Percentiles rank a stretch among this genome's conserved stretches.
Evolutionary conservation across 2,888 invertebrate genomes (phyloP).

Genomic region (Caenorhabditis sp.): DNA sequence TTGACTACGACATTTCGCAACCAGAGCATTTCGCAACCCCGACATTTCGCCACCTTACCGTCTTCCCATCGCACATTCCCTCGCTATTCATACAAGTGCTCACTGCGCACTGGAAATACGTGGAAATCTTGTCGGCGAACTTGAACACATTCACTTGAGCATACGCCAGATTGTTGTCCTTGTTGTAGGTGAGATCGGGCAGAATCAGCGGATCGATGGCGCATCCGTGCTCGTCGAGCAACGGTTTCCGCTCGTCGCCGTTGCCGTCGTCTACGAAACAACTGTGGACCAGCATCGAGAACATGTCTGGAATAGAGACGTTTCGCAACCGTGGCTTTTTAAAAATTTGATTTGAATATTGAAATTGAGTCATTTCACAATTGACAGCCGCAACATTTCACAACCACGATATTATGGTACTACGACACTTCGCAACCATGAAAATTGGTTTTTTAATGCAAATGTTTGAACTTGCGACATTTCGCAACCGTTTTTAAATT

Average conservation of each 20-base stretch:
- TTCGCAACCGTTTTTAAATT: no score
- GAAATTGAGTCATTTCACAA: no score
- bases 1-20: no score
- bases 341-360: no score
- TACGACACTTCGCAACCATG: no score
- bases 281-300: slow-evolving; percentile 82
- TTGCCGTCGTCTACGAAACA: slow-evolving; percentile 83
- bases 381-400: no score
- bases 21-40: no score
- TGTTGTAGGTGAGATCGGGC: slow-evolving; percentile 82
- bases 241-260: slow-evolving; percentile 79
- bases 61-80: slow-evolving; percentile 82
- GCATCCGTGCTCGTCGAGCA: slow-evolving; percentile 83
- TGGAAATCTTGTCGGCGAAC: slow-evolving; percentile 82
- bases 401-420: no score
- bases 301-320: slow-evolving; percentile 82
- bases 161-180: slow-evolving; percentile 80
- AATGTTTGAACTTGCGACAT: no score
- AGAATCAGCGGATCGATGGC: slow-evolving; percentile 82
- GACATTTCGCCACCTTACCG: no score
- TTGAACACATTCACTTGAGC: slow-evolving; percentile 82
- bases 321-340: no score
- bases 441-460: no score
- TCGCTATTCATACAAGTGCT: slow-evolving; percentile 82
- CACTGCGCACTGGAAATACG: slow-evolving; percentile 83